Base-by-base conservation (phyloP, 2,888 invertebrate species). In the Yponomeuta evonymella region DNA sequence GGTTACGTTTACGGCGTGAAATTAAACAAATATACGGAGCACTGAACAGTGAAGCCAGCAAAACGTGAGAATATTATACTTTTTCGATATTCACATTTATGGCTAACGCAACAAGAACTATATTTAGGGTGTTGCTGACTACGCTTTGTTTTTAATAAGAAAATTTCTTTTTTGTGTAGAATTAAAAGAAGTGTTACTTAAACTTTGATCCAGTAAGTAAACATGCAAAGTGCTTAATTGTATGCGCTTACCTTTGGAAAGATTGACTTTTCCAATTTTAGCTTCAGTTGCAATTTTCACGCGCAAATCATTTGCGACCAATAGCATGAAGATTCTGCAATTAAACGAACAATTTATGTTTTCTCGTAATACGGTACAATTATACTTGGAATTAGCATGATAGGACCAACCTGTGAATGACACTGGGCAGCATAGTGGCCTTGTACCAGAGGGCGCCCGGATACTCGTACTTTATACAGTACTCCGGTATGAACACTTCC, bases 391-490 rank as follows among this genome's bases (percentile, higher is more conserved):
- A 62, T 62, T 62, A 62, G 62, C 43, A 43, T 8, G 43, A 43
- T 43, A 33, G 23, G 12, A 68, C 30, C 70, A 95, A 88, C 81
- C 99, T 94, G 80, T 97, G 96, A 48, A 99, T 80, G 72, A 98
- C 94, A 30, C 96, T 95, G 0, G 99, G 99, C 72, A 99, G 81
- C 71, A 96, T 93, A 1, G 95, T 94, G 0, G 97, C 95, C 85
- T 98, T 98, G 33, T 96, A 92, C 97, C 98, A 98, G 73, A 98
- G 90, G 12, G 95, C 89, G 29, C 95, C 94, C 0, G 97, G 96
- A 80, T 94, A 96, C 0, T 93, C 90, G 74, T 95, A 95, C 78
- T 93, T 94, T 43, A 95, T 93, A 80, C 98, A 97, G 74, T 98
- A 93, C 86, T 99, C 99, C 0, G 99, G 98, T 12, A 99, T 94